Base-by-base conservation (phyloP, 2,113 vertebrate species). In the Cheilinus undulatus region DNA sequence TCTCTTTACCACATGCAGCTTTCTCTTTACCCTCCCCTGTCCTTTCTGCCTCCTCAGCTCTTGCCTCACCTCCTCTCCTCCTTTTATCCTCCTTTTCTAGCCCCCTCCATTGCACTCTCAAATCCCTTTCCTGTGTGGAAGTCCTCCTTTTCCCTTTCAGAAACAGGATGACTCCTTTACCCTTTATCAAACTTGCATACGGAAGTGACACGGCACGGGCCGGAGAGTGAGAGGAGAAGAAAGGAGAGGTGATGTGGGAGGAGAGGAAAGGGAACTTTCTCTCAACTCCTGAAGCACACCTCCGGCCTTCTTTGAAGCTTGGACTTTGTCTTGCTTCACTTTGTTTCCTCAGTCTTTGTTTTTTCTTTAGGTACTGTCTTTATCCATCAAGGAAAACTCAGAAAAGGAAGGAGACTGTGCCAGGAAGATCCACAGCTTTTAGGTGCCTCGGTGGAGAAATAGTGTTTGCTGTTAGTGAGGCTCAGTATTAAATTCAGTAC, bases 241-340 rank as follows among this genome's bases (percentile, higher is more conserved):
- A 76, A 76, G 70, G 24, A 19, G 58, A 76, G 68, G 73, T 69
- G 57, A 66, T 54, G 62, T 58, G 53, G 71, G 48, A 62, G 49
- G 38, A 63, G 65, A 73, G 50, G 48, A 57, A 73, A 72, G 68
- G 73, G 14, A 85, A 75, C 61, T 72, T 81, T 50, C 66, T 60
- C 81, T 84, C 65, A 88, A 71, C 67, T 69, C 61, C 61, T 52
- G 49, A 23, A 57, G 67, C 61, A 70, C 30, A 86, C 84, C 70
- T 86, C 85, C 40, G 68, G 43, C 67, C 73, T 26, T 38, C 80
- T 91, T 78, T 89, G 89, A 91, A 83, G 83, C 36, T 3, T 7
- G 10, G 63, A 58, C 66, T 66, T 45, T 74, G 58, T 50, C 69
- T 48, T 32, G 23, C 66, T 63, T 34, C 36, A 36, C 54, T 48